Base-by-base conservation (phyloP, 2,797 vertebrate species). In the Masticophis lateralis region DNA sequence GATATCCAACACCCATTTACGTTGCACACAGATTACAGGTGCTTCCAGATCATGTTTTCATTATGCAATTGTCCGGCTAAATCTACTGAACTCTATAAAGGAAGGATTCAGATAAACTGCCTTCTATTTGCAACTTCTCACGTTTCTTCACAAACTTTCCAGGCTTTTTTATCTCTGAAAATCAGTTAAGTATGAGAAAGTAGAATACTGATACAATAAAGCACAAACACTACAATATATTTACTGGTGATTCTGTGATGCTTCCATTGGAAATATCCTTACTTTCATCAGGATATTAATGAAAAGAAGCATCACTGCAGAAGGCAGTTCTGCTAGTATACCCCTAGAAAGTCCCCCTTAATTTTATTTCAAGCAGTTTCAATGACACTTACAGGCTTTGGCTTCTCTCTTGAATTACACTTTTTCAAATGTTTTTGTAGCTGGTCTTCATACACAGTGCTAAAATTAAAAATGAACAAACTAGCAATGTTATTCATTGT, bases 381-480 rank as follows among this genome's bases (percentile, higher is more conserved):
- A 4, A 2, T 91, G 37, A 95, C 43, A 98, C 99, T 98, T 97
- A 99, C 99, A 10, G 99, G 98, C 96, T 98, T 98, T 6, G 98
- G 98, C 94, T 98, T 99, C 94, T 98, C 98, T 96, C 99, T 98
- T 63, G 99, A 98, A 96, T 99, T 99, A 95, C 99, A 99, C 94
- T 99, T 99, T 97, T 98, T 99, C 96, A 99, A 98, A 94, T 99
- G 99, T 95, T 98, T 99, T 93, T 98, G 95, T 90, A 99, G 98
- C 92, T 98, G 98, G 96, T 99, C 98, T 98, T 99, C 98, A 95
- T 98, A 98, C 1, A 99, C 99, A 0, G 99, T 99, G 97, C 99
- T 99, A 96, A 94, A 96, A 97, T 93, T 92, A 96, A 95, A 97
- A 93, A 3, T 2, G 91, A 94, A 93, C 87, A 89, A 91, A 83